Percentiles rank a stretch among this genome's conserved stretches.
phyloP scores from a whole-genome alignment of 2,113 vertebrate species.

The Otocyon megalotis region DNA sequence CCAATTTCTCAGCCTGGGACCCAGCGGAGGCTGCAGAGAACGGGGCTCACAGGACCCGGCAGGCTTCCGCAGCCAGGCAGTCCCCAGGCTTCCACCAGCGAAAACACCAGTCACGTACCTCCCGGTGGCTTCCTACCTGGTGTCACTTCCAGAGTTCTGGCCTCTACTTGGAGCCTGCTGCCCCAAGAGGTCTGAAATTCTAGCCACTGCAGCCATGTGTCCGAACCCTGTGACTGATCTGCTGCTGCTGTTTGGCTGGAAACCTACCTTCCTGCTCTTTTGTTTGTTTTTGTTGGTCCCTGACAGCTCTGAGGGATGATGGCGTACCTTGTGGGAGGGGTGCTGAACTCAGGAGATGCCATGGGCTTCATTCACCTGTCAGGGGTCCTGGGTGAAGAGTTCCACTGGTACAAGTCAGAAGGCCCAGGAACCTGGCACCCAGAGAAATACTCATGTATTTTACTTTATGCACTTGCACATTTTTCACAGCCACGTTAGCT shows the following conservation, averaged over 20 bases:
- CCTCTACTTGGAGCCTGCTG: conserved; percentile 55
- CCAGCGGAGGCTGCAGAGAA: not conserved
- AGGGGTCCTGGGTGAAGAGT: not conserved
- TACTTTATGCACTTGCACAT: not conserved
- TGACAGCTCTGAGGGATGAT: not conserved
- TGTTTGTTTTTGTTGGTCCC: not conserved
- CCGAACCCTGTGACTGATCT: conserved; percentile 53
- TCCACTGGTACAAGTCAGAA: not conserved
- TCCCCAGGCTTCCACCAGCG: not conserved
- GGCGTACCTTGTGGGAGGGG: not conserved
- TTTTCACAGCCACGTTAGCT: too few species aligned
- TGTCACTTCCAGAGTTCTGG: conserved; percentile 29
- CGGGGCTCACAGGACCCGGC: not conserved
- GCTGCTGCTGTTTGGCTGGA: not conserved
- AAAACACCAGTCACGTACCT: not conserved
- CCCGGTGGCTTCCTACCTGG: not conserved
- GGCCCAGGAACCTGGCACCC: not conserved
- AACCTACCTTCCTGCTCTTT: conserved; percentile 1
- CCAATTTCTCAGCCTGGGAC: conserved; percentile 68
- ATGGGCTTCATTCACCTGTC: not conserved
- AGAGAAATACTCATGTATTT: not conserved
- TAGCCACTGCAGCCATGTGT: not conserved
- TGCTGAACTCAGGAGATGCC: not conserved
- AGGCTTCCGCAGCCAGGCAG: too few species aligned
- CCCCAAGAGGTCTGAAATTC: conserved; percentile 59